Percentiles rank a stretch among this genome's conserved stretches.
Evolutionary conservation across 2,888 invertebrate species (phyloP).

Genomic region (Scelioninae gen. 2): DNA sequence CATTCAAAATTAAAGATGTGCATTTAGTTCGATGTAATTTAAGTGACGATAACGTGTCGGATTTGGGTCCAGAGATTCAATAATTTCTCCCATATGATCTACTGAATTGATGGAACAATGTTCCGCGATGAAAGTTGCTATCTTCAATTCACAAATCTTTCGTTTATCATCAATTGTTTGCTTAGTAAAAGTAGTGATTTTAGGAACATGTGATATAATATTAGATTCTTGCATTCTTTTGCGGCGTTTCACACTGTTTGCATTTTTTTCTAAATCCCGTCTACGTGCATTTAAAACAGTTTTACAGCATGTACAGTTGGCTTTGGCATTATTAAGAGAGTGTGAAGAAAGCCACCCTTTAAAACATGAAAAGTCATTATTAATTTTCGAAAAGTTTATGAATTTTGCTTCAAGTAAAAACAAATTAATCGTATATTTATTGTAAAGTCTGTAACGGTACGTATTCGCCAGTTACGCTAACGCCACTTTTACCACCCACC

Average conservation of each 20-base stretch:
- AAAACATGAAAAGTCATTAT: too few relatives aligned
- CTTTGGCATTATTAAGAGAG: too few relatives aligned
- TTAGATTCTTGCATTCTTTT: neutral
- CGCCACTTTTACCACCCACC: too few relatives aligned
- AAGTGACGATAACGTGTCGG: constrained; percentile 59
- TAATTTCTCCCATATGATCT: constrained; percentile 56
- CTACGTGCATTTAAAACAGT: constrained; percentile 61
- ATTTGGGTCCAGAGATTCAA: constrained; percentile 58
- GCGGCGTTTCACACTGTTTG: constrained; percentile 63
- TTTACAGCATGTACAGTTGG: constrained; percentile 12
- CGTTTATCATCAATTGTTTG: neutral
- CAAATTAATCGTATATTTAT: too few relatives aligned
- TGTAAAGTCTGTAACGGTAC: too few relatives aligned
- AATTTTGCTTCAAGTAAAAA: too few relatives aligned
- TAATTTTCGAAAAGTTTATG: too few relatives aligned
- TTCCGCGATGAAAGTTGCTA: constrained; percentile 61
- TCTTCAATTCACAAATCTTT: constrained; percentile 59
- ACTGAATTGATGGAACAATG: constrained; percentile 59
- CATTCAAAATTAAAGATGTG: constrained; percentile 59
- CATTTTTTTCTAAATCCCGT: constrained; percentile 62
- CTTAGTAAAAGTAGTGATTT: constrained; percentile 3
- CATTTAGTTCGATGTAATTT: constrained; percentile 63
- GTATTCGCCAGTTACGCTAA: too few relatives aligned
- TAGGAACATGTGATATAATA: neutral
- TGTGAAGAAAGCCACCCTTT: too few relatives aligned